These are phyloP conservation scores for Ispidina picta DNA, from an alignment of 2,797 vertebrate species.

Conservation along the genomic window DNA sequence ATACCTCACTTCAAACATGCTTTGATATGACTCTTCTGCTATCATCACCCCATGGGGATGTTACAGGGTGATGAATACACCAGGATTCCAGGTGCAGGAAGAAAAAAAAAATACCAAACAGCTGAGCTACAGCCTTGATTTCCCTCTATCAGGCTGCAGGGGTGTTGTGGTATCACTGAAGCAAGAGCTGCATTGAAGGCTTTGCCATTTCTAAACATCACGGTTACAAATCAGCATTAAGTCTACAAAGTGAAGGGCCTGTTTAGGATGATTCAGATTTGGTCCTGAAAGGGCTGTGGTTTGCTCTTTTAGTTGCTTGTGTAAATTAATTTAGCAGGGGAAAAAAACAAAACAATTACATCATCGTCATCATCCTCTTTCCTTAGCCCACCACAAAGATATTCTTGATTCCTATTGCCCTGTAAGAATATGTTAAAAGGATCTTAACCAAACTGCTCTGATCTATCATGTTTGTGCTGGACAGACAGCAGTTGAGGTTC, in stretches of 20 bases:
- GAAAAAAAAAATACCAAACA: background rate
- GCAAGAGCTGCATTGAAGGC: background rate
- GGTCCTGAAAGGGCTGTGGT: background rate
- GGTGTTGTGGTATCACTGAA: background rate
- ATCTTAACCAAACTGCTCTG: no score
- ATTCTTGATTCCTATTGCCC: no score
- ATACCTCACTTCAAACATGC: constrained; percentile 58
- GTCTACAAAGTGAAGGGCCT: background rate
- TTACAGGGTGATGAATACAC: constrained; percentile 30
- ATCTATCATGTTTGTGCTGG: no score
- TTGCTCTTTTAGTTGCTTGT: constrained; percentile 7
- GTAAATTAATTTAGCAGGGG: no score
- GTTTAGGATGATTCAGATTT: constrained; percentile 22
- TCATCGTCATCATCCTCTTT: no score
- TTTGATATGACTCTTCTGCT: background rate
- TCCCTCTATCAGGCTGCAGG: background rate
- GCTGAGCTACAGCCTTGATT: background rate
- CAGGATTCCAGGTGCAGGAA: constrained; percentile 7
- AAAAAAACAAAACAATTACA: no score
- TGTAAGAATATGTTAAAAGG: no score
- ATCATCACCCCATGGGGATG: constrained; percentile 19
- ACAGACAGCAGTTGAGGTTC: no score
- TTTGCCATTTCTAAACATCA: background rate
- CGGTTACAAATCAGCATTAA: constrained; percentile 7
- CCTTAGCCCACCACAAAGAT: no score